A percentile compares a stretch with the other conserved stretches of the same genome.
Evolutionary conservation across 2,113 vertebrate genomes (phyloP).

Genomic region (Erythrocercus mccallii): DNA sequence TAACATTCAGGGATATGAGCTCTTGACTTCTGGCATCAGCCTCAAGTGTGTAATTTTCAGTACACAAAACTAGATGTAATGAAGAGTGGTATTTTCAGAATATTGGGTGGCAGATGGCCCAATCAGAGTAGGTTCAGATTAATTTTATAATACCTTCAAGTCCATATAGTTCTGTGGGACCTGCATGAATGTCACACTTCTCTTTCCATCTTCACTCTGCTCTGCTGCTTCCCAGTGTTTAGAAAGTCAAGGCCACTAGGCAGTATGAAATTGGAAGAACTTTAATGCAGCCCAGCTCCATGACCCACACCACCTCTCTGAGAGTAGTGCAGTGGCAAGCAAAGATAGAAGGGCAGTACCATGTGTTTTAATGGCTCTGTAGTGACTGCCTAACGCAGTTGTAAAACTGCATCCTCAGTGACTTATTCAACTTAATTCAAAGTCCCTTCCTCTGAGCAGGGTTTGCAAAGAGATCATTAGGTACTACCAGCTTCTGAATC

Average conservation of each 20-base stretch:
- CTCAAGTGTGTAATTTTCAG: not conserved
- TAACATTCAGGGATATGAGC: not conserved
- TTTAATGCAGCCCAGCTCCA: accelerated
- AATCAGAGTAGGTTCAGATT: not conserved
- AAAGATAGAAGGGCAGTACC: accelerated
- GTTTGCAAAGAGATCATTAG: not conserved
- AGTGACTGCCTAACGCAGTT: not conserved
- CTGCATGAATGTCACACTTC: not conserved
- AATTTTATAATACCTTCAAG: not conserved
- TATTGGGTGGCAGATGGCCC: not conserved
- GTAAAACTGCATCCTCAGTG: not conserved
- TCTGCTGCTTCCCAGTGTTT: not conserved
- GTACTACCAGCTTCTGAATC: not conserved
- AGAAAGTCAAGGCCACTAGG: not conserved
- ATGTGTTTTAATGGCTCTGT: not conserved
- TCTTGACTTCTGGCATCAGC: not conserved
- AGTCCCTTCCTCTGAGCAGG: not conserved
- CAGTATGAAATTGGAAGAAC: not conserved
- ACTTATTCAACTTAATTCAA: not conserved
- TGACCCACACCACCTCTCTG: accelerated
- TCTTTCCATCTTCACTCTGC: not conserved
- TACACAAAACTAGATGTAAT: not conserved
- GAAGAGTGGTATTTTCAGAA: not conserved
- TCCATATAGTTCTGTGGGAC: not conserved
- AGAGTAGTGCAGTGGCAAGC: not conserved